A percentile compares a stretch with the other conserved stretches of the same genome.
Conservation (phyloP, 2,888 invertebrate species). For the Tiliacea aurago region DNA sequence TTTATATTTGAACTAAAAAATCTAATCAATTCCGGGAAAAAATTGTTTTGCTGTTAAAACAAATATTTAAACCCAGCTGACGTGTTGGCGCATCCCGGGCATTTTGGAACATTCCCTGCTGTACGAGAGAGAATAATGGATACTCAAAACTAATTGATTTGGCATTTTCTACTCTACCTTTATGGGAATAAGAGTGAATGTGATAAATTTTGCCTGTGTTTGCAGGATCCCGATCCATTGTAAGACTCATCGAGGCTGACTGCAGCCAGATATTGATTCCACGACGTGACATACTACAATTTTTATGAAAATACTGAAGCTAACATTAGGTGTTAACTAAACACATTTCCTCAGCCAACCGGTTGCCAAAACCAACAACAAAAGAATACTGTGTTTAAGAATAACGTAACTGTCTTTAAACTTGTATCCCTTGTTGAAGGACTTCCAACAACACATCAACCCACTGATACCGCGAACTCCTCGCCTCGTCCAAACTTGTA, state of each 20-base stretch:
- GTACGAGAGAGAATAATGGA: slow-evolving; percentile 51
- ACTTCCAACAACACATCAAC: slow-evolving; percentile 27
- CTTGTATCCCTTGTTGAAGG: slow-evolving; percentile 6
- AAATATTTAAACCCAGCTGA: slow-evolving; percentile 61
- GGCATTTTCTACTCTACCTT: slow-evolving; percentile 35
- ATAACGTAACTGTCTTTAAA: background rate
- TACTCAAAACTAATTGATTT: slow-evolving; percentile 39
- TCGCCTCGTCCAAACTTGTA: slow-evolving; percentile 48
- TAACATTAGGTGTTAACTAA: background rate
- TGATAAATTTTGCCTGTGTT: slow-evolving; percentile 10
- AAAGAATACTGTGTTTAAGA: background rate
- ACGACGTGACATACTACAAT: slow-evolving; percentile 2
- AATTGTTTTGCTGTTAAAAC: slow-evolving; percentile 56
- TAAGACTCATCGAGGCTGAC: slow-evolving; percentile 36
- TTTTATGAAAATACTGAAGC: background rate
- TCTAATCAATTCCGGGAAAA: slow-evolving; percentile 20
- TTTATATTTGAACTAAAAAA: slow-evolving; percentile 36
- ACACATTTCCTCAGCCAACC: background rate
- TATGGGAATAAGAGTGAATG: slow-evolving; percentile 26
- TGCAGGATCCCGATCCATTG: slow-evolving; percentile 22
- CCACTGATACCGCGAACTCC: slow-evolving; percentile 31
- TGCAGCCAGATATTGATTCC: slow-evolving; percentile 37
- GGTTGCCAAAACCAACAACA: background rate
- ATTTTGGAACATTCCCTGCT: slow-evolving; percentile 39
- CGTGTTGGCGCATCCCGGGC: slow-evolving; percentile 47